These are phyloP conservation scores for Apodemia zela DNA, from an alignment of 2,888 invertebrate genomes.

Conservation along the genomic window DNA sequence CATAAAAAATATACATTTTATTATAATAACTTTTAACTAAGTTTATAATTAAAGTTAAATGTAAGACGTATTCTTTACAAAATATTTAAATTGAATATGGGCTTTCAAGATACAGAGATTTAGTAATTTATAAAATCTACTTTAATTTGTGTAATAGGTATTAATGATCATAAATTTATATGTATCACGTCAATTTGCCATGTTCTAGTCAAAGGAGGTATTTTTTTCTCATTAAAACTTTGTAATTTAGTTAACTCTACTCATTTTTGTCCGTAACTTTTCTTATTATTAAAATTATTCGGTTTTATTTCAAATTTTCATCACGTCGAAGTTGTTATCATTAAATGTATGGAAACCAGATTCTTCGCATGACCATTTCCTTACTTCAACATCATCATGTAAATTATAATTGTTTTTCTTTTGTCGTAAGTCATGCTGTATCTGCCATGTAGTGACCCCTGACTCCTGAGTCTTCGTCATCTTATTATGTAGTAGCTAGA, in stretches of 20 bases:
- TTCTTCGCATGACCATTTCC: constrained; percentile 7
- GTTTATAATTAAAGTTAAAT: background rate
- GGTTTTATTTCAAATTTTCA: constrained; percentile 7
- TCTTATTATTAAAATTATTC: background rate
- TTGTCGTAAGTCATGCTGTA: constrained; percentile 6
- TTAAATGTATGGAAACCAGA: constrained; percentile 11
- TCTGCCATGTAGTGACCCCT: background rate
- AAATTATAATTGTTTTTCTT: constrained; percentile 4
- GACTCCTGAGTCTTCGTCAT: constrained; percentile 21
- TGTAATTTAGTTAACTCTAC: background rate
- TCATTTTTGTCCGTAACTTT: too few relatives aligned
- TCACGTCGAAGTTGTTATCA: background rate
- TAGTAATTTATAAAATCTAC: background rate
- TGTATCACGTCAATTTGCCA: background rate
- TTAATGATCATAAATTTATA: too few relatives aligned
- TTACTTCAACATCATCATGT: background rate
- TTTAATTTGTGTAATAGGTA: background rate
- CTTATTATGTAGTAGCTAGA: constrained; percentile 3
- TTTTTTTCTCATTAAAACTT: background rate
- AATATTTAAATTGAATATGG: background rate
- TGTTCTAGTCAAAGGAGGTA: background rate
- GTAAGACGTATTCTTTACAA: too few relatives aligned
- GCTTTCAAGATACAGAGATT: background rate
- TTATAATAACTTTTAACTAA: background rate
- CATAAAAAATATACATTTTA: background rate